Evolutionary conservation across 1,140 invertebrate species (phyloP).

Genomic region (Drusus annulatus): DNA sequence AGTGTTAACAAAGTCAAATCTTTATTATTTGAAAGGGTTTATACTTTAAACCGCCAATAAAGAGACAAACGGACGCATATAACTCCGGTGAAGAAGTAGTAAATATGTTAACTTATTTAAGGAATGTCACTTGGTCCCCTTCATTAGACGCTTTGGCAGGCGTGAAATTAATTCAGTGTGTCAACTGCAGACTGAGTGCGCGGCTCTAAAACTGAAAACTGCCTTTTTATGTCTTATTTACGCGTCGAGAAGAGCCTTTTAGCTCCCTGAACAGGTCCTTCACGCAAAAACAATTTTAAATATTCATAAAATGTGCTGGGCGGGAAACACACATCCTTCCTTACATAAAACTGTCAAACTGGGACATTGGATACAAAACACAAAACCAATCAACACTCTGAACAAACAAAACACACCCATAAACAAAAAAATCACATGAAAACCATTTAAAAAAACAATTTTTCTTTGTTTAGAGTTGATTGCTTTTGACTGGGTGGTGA

Average conservation of each 20-base stretch:
- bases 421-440: background rate
- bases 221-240: conserved; percentile 37
- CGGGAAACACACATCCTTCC: conserved; percentile 35
- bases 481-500: too few species aligned
- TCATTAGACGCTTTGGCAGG: background rate
- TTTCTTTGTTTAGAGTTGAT: too few species aligned
- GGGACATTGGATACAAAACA: background rate
- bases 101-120: conserved; percentile 18
- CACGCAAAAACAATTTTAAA: conserved; percentile 39
- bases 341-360: conserved; percentile 36
- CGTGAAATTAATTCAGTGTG: conserved; percentile 28
- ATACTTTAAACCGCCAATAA: too few species aligned
- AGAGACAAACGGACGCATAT: too few species aligned
- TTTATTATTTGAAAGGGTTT: too few species aligned
- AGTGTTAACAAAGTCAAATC: too few species aligned
- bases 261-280: conserved; percentile 14
- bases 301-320: conserved; percentile 39
- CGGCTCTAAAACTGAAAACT: conserved; percentile 12
- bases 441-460: too few species aligned
- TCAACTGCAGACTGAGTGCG: conserved; percentile 24
- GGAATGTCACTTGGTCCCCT: conserved; percentile 2
- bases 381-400: background rate
- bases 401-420: background rate
- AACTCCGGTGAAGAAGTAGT: background rate
- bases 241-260: conserved; percentile 30